Conservation (phyloP, 2,797 vertebrate species). For the Sebastes aleutianus region DNA sequence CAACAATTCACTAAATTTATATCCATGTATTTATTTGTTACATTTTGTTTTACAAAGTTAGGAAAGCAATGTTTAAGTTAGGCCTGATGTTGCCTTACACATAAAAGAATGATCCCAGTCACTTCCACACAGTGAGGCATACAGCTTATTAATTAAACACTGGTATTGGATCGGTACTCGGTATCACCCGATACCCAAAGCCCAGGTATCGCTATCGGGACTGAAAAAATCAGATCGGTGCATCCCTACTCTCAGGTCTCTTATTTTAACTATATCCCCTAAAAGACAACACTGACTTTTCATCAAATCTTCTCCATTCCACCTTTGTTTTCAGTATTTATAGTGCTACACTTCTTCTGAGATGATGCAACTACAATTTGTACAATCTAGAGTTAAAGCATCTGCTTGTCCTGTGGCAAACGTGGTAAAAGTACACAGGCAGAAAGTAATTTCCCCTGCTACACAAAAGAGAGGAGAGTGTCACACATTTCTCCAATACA, state of each 20-base stretch:
- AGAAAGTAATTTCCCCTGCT: constrained; percentile 2
- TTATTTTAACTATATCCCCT: background rate
- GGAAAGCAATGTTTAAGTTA: no score
- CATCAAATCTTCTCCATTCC: background rate
- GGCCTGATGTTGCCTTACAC: no score
- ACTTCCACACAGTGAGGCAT: no score
- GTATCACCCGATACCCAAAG: no score
- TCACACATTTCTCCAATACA: background rate
- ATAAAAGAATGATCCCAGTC: no score
- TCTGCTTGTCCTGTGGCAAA: background rate
- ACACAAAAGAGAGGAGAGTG: background rate
- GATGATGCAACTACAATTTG: background rate
- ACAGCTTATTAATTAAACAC: no score
- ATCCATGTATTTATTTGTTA: no score
- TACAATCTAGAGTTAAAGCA: background rate
- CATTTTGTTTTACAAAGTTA: no score
- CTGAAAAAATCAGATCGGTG: no score
- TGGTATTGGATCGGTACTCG: no score
- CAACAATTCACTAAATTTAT: no score
- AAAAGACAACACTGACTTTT: background rate
- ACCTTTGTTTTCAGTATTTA: constrained; percentile 1
- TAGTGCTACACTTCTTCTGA: background rate
- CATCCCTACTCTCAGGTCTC: background rate
- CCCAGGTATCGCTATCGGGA: no score
- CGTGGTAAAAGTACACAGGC: background rate